These are phyloP conservation scores for Amblyteles armatorius DNA, from an alignment of 2,888 invertebrate genomes.

Conservation along the genomic window DNA sequence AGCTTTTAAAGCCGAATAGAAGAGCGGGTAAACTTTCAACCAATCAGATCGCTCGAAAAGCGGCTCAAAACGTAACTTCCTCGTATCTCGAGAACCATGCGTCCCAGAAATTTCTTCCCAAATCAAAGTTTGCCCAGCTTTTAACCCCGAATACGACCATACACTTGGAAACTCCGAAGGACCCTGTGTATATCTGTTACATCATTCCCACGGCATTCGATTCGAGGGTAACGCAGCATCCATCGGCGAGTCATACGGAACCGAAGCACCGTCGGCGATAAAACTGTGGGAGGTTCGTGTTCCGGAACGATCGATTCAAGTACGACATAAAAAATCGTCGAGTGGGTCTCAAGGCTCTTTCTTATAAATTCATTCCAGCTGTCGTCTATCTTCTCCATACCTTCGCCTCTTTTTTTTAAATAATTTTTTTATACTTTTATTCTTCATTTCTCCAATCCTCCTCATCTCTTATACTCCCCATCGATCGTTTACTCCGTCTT, in stretches of 20 bases:
- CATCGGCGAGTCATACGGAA: neutral
- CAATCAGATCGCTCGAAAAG: neutral
- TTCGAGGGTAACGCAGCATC: neutral
- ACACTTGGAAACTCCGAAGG: neutral
- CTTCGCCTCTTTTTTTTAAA: conserved; percentile 18
- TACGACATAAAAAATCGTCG: conserved; percentile 38
- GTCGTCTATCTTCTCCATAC: conserved; percentile 42
- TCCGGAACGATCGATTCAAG: conserved; percentile 44
- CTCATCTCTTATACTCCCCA: conserved; percentile 41
- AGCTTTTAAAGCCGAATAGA: neutral
- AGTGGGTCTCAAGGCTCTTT: conserved; percentile 15
- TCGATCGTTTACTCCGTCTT: conserved; percentile 52
- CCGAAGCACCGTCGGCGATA: conserved; percentile 27
- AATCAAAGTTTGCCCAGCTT: neutral
- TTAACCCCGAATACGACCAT: neutral
- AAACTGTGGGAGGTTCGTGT: conserved; percentile 24
- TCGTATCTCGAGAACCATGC: neutral
- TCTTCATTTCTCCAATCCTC: conserved; percentile 37
- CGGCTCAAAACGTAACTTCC: neutral
- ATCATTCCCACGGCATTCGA: neutral
- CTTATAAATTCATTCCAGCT: conserved; percentile 54
- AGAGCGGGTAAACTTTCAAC: neutral
- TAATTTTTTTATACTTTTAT: conserved; percentile 27
- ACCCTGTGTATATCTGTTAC: neutral
- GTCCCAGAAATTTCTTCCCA: neutral